These are phyloP conservation scores for Coleophora deauratella DNA, from an alignment of 2,888 invertebrate species.

Conservation along the genomic window DNA sequence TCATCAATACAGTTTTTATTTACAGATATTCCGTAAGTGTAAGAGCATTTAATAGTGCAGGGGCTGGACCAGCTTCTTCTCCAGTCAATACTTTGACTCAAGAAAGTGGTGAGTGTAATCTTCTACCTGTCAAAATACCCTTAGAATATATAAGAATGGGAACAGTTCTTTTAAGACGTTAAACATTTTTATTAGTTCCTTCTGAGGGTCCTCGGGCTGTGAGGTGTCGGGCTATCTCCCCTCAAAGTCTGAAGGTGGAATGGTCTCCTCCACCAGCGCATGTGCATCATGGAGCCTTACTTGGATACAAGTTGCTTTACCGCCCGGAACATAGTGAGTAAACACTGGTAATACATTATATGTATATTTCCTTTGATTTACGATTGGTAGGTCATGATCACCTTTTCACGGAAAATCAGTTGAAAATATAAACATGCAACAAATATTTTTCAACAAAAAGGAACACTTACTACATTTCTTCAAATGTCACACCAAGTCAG, in stretches of 20 bases:
- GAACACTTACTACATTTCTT: no score
- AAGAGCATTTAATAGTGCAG: constrained; percentile 89
- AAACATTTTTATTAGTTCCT: constrained; percentile 82
- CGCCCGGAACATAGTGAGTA: constrained; percentile 76
- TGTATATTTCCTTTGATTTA: no score
- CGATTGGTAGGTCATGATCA: no score
- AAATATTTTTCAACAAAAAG: no score
- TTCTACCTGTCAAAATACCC: background rate
- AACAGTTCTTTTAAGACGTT: no score
- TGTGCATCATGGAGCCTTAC: constrained; percentile 82
- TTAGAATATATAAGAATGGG: no score
- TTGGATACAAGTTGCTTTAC: constrained; percentile 91
- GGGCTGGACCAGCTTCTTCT: constrained; percentile 85
- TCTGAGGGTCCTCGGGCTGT: constrained; percentile 85
- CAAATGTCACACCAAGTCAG: no score
- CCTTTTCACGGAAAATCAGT: no score
- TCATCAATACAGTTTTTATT: constrained; percentile 5
- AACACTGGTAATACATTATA: constrained; percentile 9
- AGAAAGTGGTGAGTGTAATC: constrained; percentile 79
- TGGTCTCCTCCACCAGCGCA: constrained; percentile 83
- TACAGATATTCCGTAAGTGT: constrained; percentile 84
- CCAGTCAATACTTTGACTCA: constrained; percentile 85
- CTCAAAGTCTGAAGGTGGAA: constrained; percentile 86
- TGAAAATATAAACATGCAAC: no score
- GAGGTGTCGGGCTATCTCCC: constrained; percentile 82